Evolutionary conservation across 2,113 vertebrate species (phyloP).

Genomic region (Megaceryle maxima): DNA sequence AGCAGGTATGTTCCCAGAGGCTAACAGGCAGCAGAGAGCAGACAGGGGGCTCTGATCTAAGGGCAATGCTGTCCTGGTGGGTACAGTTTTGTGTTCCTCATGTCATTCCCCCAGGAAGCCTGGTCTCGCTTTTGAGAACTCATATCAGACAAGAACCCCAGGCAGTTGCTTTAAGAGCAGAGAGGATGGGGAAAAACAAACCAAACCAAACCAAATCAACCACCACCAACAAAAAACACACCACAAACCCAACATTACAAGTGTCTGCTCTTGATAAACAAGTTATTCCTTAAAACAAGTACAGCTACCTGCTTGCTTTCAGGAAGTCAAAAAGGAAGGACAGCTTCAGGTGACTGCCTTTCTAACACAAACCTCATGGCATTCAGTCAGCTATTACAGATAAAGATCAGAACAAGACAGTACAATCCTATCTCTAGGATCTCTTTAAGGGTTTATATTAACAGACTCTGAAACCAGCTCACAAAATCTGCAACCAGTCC

Average conservation of each 20-base stretch:
- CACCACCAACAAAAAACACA: no score
- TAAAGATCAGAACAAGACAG: slow-evolving; percentile 22
- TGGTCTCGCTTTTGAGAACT: background rate
- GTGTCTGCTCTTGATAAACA: background rate
- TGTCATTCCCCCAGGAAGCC: background rate
- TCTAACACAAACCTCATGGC: background rate
- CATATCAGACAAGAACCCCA: background rate
- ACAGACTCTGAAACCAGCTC: slow-evolving; percentile 29
- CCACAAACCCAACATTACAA: background rate
- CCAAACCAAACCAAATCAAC: no score
- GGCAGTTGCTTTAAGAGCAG: background rate
- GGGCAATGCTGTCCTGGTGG: background rate
- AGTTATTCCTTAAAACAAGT: background rate
- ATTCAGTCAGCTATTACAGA: background rate
- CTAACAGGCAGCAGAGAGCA: background rate
- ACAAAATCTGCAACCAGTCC: slow-evolving; percentile 19
- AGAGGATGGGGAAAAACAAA: background rate
- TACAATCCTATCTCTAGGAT: background rate
- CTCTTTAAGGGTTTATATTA: slow-evolving; percentile 56
- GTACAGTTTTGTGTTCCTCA: background rate
- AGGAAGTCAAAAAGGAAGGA: background rate
- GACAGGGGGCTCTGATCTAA: background rate
- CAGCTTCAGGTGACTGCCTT: background rate
- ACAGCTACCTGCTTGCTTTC: background rate
- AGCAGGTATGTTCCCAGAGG: background rate